Base-by-base conservation (phyloP, 2,888 invertebrate species). In the Phymatocera aterrima region DNA sequence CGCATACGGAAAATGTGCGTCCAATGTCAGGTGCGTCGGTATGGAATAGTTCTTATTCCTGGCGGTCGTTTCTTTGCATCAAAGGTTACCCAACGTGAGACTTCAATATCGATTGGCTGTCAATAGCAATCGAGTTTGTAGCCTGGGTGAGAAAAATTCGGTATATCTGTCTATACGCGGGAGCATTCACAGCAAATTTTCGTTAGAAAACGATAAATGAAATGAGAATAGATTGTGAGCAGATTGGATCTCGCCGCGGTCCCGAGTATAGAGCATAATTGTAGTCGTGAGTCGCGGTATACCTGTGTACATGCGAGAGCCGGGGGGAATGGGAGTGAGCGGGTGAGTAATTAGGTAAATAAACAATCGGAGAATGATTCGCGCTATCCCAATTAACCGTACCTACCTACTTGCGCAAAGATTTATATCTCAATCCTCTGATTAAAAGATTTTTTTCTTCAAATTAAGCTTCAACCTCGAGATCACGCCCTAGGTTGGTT, bases 1-100 rank as follows among this genome's bases (percentile, higher is more conserved):
- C 81, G 88, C 86, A 87, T 88, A 86, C 87, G 85, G 83, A 87
- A 88, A 87, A 87, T 83, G 77, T 77, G 65, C 81, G 82, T 83
- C 85, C 88, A 88, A 88, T 88, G 88, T 87, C 88, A 86, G 82
- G 78, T 79, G 46, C 77, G 78, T 81, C 81, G 70, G 48, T n/a
- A 46, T 79, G 81, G 80, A 84, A 84, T 84, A 82, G 81, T 83
- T 80, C 81, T 84, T 80, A 83, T 79, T 77, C 81, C 34, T 83
- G 84, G 83, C 82, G 86, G 85, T 78, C 86, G 82, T 79, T 82
- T 83, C 78, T 78, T 80, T 77, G 80, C 61, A 68, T 70, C 37
- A 75, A 79, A 80, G 79, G 80, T 84, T 85, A 80, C 83, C 82
- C 79, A 85, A 85, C 68, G 77, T 81, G 79, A 83, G 83, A 82